Conservation (phyloP, 2,797 vertebrate genomes). For the Pitangus sulphuratus region DNA sequence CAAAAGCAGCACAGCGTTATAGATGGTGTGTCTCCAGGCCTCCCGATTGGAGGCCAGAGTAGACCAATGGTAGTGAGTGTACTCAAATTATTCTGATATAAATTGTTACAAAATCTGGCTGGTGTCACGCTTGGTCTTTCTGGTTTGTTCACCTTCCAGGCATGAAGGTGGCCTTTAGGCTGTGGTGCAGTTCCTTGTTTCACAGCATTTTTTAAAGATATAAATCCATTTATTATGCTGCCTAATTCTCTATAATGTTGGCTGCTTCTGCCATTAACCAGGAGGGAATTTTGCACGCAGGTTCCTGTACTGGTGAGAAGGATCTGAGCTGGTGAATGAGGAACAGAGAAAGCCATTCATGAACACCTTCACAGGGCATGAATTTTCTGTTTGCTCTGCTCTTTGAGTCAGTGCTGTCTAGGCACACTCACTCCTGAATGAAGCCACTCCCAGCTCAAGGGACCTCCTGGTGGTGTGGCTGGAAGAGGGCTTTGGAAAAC, state of each 20-base stretch:
- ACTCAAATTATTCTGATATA: background rate
- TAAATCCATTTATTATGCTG: background rate
- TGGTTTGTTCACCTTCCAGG: background rate
- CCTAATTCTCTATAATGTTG: background rate
- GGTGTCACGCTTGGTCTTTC: background rate
- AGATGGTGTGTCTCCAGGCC: too few species aligned
- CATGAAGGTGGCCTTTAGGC: background rate
- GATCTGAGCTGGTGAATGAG: rapidly evolving
- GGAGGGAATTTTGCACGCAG: background rate
- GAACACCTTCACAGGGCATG: background rate
- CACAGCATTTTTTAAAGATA: background rate
- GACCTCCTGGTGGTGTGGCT: background rate
- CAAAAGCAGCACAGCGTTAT: too few species aligned
- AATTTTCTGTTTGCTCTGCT: background rate
- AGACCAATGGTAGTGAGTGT: too few species aligned
- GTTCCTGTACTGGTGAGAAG: background rate
- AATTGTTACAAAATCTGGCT: background rate
- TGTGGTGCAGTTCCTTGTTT: background rate
- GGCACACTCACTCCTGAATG: background rate
- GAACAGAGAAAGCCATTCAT: background rate
- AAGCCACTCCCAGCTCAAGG: background rate
- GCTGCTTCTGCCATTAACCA: background rate
- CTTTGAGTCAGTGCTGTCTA: background rate
- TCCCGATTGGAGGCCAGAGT: too few species aligned
- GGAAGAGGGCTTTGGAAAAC: background rate